Evolutionary conservation across 2,888 invertebrate genomes (phyloP), one percentile per base, ranked within the genome.

Genomic region (Phaedon cochleariae): DNA sequence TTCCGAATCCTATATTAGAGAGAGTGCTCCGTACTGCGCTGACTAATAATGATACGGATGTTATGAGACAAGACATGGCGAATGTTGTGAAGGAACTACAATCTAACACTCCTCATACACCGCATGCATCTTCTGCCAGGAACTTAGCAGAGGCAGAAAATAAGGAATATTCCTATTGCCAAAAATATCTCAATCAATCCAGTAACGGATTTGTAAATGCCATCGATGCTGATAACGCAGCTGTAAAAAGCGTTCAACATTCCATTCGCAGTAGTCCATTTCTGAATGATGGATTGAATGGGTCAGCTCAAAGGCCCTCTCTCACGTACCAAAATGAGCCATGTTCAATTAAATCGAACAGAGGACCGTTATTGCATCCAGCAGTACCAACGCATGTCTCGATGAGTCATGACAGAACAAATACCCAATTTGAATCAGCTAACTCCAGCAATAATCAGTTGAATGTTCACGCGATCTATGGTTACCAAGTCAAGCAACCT

Each of bases 1-100:
- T 95, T 77, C 95, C 95, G 0, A 96, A 96, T 84, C 96, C 95
- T 0, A 94, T 96, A 64, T 83, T 96, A 71, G 95, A 96, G 80
- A 86, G 95, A 63, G 95, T 96, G 0, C 82, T 95, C 18, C 88
- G 95, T 68, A 93, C 93, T 0, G 94, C 94, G 0, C 90, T 92
- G 85, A 90, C 88, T 80, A 93, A 90, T 82, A 89, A 91, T 0
- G 90, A 90, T 77, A 84, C 89, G 46, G 84, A 84, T 46, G 86
- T 85, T 75, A 81, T 83, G 73, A 82, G 84, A 64, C 86, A 88
- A 61, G 88, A 81, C 75, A 87, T 84, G 73, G 85, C 84, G 80
- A 79, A 82, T 20, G 84, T 84, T 73, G 72, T 68, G 26, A 66
- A 75, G 41, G 75, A 74, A 64, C 72, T 71, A 31, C 37, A 41